These are phyloP conservation scores for Neosalanx taihuensis DNA, from an alignment of 2,797 vertebrate genomes.

Conservation along the genomic window DNA sequence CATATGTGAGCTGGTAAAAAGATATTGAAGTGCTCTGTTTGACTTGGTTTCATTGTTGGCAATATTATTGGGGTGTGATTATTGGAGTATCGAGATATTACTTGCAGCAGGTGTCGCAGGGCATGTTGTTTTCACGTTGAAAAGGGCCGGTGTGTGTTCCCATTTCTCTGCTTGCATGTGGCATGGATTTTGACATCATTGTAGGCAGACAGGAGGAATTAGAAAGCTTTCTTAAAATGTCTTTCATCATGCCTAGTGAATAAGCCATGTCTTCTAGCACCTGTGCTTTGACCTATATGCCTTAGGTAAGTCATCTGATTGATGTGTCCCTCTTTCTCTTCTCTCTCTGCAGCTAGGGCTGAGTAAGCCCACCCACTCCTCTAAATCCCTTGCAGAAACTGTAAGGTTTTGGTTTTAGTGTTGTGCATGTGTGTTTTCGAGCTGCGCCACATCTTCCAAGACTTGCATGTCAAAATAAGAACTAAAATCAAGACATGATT, in stretches of 20 bases:
- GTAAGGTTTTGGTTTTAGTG: conserved; percentile 68
- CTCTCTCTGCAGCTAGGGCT: conserved; percentile 64
- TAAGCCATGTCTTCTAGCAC: not conserved
- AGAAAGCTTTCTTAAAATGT: conserved; percentile 18
- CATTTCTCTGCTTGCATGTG: conserved; percentile 25
- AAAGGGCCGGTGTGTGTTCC: conserved; percentile 7
- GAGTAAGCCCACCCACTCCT: conserved; percentile 61
- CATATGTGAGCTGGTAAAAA: conserved; percentile 1
- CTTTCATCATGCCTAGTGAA: conserved; percentile 10
- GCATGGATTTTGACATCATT: conserved; percentile 42
- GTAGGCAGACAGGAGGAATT: conserved; percentile 13
- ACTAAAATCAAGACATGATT: conserved; percentile 43
- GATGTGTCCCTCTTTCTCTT: conserved; percentile 46
- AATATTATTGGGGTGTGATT: conserved; percentile 34
- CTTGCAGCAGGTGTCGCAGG: conserved; percentile 26
- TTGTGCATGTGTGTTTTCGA: conserved; percentile 75
- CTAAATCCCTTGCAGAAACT: conserved; percentile 60
- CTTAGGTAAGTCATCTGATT: conserved; percentile 38
- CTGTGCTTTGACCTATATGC: conserved; percentile 26
- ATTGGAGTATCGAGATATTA: conserved; percentile 6
- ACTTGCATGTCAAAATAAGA: conserved; percentile 68
- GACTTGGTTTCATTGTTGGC: conserved; percentile 4
- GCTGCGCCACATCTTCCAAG: conserved; percentile 65
- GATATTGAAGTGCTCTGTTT: not conserved
- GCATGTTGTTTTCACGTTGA: conserved; percentile 9